These are phyloP conservation scores for Drosophila vallismaia DNA, from an alignment of 2,888 invertebrate genomes.

Conservation along the genomic window DNA sequence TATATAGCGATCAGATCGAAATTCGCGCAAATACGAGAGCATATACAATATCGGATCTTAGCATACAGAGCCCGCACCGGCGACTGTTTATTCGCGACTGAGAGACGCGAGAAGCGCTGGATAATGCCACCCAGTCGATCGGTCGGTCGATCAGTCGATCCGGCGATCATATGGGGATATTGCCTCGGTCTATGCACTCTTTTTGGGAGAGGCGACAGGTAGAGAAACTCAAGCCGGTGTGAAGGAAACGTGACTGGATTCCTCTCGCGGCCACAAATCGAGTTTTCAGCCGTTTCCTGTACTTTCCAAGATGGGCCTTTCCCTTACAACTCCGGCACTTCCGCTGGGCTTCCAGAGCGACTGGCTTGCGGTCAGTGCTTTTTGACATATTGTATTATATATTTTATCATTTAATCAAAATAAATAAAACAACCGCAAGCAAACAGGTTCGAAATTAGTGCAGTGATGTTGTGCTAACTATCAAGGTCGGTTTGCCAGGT, in stretches of 20 bases:
- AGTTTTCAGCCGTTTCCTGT: slow-evolving; percentile 38
- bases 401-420: slow-evolving; percentile 1
- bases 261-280: slow-evolving; percentile 15
- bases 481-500: slow-evolving; percentile 22
- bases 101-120: slow-evolving; percentile 32
- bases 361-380: slow-evolving; percentile 27
- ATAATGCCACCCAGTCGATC: slow-evolving; percentile 16
- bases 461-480: slow-evolving; percentile 25
- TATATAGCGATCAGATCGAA: slow-evolving; percentile 56
- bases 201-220: background rate
- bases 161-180: slow-evolving; percentile 14
- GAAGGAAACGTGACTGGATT: slow-evolving; percentile 33
- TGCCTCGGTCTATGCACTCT: background rate
- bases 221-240: background rate
- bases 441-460: slow-evolving; percentile 37
- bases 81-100: slow-evolving; percentile 40
- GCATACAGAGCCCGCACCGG: slow-evolving; percentile 27
- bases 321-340: slow-evolving; percentile 21
- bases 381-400: slow-evolving; percentile 21
- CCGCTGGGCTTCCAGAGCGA: slow-evolving; percentile 6
- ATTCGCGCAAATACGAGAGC: slow-evolving; percentile 18
- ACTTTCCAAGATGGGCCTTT: slow-evolving; percentile 43
- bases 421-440: slow-evolving; percentile 1
- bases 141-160: slow-evolving; percentile 1
- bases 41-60: slow-evolving; percentile 10